phyloP scores from a whole-genome alignment of 2,888 invertebrate genomes.

The Trachelus troglodyta region DNA sequence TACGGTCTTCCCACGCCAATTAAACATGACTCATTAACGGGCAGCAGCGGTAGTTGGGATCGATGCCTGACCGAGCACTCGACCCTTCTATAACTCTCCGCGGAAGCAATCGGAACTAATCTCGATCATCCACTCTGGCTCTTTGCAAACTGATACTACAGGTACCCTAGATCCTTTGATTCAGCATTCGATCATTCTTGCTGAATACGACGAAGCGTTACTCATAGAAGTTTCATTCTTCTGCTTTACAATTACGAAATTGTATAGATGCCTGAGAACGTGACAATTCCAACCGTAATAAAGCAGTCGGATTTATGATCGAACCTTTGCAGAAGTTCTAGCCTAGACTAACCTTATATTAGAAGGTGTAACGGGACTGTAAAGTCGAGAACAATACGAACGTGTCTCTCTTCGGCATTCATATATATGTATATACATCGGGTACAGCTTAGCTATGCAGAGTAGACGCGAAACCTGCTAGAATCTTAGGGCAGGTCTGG shows the following conservation, averaged over 20 bases:
- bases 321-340: not conserved
- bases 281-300: not conserved
- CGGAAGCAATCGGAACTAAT: constrained; percentile 61
- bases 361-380: not conserved
- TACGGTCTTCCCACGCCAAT: constrained; percentile 66
- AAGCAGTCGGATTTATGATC: not conserved
- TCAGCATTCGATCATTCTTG: not conserved
- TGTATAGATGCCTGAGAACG: not conserved
- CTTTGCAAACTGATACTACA: not conserved
- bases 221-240: not conserved
- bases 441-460: constrained; percentile 5
- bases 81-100: constrained; percentile 52
- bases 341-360: not conserved
- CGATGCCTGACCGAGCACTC: constrained; percentile 48
- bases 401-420: constrained; percentile 12
- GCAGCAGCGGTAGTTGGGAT: constrained; percentile 59
- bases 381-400: constrained; percentile 29
- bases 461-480: not conserved
- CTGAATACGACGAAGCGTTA: not conserved
- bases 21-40: constrained; percentile 67
- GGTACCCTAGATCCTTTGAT: not conserved
- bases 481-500: not conserved
- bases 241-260: not conserved
- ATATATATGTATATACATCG: constrained; percentile 26
- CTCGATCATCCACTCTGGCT: constrained; percentile 44